Evolutionary conservation across 1,140 invertebrate genomes (phyloP).

Genomic region (Eumaeus atala): DNA sequence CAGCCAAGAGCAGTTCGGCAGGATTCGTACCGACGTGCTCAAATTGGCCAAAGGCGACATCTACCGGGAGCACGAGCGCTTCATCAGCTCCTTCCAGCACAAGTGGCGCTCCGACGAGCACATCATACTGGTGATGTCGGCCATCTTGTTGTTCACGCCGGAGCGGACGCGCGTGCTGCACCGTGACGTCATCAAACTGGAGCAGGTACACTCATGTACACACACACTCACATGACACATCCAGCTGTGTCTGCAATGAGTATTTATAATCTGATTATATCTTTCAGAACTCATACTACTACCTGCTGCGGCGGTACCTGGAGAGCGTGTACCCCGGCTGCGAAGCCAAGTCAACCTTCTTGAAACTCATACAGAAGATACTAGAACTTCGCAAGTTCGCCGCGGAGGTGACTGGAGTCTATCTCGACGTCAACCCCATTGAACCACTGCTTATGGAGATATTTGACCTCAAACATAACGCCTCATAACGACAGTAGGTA

Average conservation of each 20-base stretch:
- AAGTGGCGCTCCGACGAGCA: conserved; percentile 89
- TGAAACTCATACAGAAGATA: conserved; percentile 91
- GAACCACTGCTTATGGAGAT: conserved; percentile 95
- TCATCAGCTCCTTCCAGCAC: conserved; percentile 86
- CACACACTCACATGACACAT: background rate
- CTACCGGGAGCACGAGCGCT: conserved; percentile 88
- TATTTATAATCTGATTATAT: background rate
- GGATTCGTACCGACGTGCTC: conserved; percentile 88
- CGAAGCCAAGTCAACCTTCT: conserved; percentile 88
- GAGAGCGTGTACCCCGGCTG: conserved; percentile 88
- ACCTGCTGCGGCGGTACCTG: conserved; percentile 88
- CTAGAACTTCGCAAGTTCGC: conserved; percentile 89
- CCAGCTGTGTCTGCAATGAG: too few species aligned
- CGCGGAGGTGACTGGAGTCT: conserved; percentile 90
- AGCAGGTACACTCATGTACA: conserved; percentile 74
- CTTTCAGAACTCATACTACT: conserved; percentile 90
- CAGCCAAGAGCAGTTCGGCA: conserved; percentile 80
- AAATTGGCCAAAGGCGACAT: conserved; percentile 91
- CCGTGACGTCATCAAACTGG: conserved; percentile 87
- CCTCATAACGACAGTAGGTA: conserved; percentile 20
- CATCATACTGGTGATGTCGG: conserved; percentile 91
- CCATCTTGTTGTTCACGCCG: conserved; percentile 91
- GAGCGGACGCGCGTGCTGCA: conserved; percentile 87
- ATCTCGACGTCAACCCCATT: conserved; percentile 93
- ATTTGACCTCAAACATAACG: conserved; percentile 86